A percentile compares a stretch with the other conserved stretches of the same genome.
phyloP scores from a whole-genome alignment of 2,797 vertebrate species.

The Leptoclinus maculatus region DNA sequence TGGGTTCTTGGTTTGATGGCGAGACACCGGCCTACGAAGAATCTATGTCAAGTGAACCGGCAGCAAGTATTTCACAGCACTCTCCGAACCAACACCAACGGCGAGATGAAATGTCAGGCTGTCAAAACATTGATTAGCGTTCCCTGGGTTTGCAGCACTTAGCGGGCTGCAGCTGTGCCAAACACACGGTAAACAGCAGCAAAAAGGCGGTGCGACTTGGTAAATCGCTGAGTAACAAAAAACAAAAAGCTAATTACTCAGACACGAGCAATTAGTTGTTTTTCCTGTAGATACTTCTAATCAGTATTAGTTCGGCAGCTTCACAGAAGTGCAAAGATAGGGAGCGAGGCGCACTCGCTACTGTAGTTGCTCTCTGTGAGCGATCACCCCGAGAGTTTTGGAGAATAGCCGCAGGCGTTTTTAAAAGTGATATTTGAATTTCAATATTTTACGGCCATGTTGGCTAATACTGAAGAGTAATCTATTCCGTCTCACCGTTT shows the following conservation, averaged over 20 bases:
- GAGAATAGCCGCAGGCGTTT: constrained; percentile 38
- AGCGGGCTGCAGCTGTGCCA: constrained; percentile 64
- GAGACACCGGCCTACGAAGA: constrained; percentile 74
- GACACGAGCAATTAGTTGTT: constrained; percentile 64
- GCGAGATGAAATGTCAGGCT: constrained; percentile 81
- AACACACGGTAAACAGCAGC: constrained; percentile 52
- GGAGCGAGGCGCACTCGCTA: constrained; percentile 16
- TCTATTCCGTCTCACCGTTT: constrained; percentile 37
- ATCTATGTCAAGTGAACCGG: constrained; percentile 74
- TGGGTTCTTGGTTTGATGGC: constrained; percentile 66
- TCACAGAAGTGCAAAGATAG: constrained; percentile 29
- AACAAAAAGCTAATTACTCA: constrained; percentile 72
- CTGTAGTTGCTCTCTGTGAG: constrained; percentile 21
- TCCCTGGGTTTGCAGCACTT: constrained; percentile 70
- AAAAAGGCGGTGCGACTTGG: constrained; percentile 45
- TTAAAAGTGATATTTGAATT: neutral
- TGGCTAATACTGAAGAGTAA: constrained; percentile 1
- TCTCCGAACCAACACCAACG: constrained; percentile 67
- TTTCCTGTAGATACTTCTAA: constrained; percentile 42
- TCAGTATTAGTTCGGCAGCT: constrained; percentile 44
- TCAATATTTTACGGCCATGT: constrained; percentile 1
- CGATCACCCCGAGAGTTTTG: constrained; percentile 1
- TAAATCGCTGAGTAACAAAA: constrained; percentile 72
- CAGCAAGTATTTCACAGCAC: constrained; percentile 74
- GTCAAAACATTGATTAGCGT: constrained; percentile 85